Evolutionary conservation across 2,797 vertebrate species (phyloP), one percentile per base, ranked within the genome.

Genomic region (Pipistrellus pygmaeus): DNA sequence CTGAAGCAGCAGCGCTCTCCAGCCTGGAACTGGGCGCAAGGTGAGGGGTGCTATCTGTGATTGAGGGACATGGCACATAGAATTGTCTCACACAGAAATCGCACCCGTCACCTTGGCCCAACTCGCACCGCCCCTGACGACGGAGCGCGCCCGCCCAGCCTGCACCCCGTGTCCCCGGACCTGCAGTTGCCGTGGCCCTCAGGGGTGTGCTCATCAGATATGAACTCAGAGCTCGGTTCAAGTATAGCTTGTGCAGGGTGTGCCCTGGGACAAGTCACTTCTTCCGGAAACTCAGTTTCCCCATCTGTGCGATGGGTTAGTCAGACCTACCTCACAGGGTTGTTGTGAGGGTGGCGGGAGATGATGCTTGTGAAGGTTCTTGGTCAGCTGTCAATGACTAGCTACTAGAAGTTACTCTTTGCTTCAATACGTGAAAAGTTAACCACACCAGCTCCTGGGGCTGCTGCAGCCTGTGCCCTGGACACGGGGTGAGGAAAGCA

Each of bases 71-170:
- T 96, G 96, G 92, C 55, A 62, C 78, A 86, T 95, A 15, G 90
- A 96, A 97, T 46, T 97, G 97, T 97, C 97, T 97, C 97, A 97
- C 97, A 97, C 97, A 97, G 97, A 97, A 96, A 97, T 97, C 97
- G 97, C 97, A 97, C 97, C 97, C 97, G 94, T 97, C 97, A 90
- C 96, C 97, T 97, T 94, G 96, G 96, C 94, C 97, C 86, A 8
- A 92, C 44, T 11, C 90, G 78, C 97, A 35, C 48, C 97, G 17
- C 69, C 78, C 17, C 1, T 8, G 5, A 23, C n/a, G 0, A 1
- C 75, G 71, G 66, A 73, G 35, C 10, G 0, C 32, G 3, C 55
- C 93, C 38, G 14, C 76, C 48, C 46, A 3, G 38, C 87, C 64
- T 3, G 5, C 84, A 14, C 75, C 69, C 30, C 6, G 11, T 12